Evolutionary conservation across 2,113 vertebrate species (phyloP).

Genomic region (Muntiacus reevesi): DNA sequence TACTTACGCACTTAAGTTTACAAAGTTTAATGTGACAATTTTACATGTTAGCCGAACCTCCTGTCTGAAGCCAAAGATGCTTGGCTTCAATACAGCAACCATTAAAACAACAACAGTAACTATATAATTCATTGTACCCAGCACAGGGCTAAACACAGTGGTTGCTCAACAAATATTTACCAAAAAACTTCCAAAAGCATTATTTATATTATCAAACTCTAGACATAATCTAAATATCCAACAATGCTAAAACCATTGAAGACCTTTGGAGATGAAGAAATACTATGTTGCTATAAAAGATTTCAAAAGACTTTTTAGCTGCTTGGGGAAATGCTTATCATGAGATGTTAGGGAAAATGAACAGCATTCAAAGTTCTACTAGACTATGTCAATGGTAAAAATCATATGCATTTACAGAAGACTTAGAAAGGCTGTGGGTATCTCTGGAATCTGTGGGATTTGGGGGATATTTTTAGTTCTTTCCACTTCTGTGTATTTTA

Average conservation of each 20-base stretch:
- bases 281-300: neutral
- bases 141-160: neutral
- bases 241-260: neutral
- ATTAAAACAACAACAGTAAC: neutral
- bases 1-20: neutral
- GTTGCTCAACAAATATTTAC: conserved; percentile 11
- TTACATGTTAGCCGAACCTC: neutral
- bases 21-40: neutral
- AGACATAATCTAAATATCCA: neutral
- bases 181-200: neutral
- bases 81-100: neutral
- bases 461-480: neutral
- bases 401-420: neutral
- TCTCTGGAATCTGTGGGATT: neutral
- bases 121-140: neutral
- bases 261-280: neutral
- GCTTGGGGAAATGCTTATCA: conserved; percentile 11
- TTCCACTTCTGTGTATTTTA: neutral
- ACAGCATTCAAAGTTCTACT: neutral
- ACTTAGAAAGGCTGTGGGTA: neutral
- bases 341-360: neutral
- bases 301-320: neutral
- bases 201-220: conserved; percentile 15
- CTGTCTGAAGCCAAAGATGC: neutral
- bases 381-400: conserved; percentile 26